Conservation (phyloP, 2,113 vertebrate species). For the Podarcis muralis region DNA sequence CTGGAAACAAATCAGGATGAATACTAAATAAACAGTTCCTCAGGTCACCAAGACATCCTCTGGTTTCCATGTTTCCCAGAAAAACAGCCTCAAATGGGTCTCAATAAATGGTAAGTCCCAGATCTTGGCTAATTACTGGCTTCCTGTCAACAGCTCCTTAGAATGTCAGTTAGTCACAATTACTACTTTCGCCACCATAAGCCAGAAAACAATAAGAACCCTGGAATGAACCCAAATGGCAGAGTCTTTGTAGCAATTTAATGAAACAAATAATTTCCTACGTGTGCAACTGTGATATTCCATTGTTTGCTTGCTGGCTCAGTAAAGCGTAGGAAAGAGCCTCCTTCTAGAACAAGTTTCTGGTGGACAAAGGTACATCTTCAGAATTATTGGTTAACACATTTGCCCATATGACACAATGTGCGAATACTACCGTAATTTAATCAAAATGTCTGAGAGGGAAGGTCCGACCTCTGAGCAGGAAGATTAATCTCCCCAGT, state of each 20-base stretch:
- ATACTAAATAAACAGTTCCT: no score
- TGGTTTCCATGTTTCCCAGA: neutral
- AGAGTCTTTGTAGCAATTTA: neutral
- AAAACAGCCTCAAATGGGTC: neutral
- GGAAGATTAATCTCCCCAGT: no score
- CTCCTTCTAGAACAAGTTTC: neutral
- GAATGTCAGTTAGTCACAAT: neutral
- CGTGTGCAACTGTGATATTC: neutral
- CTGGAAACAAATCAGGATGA: no score
- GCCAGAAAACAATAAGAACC: neutral
- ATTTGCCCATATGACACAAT: no score
- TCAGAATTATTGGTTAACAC: neutral
- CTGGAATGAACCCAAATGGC: neutral
- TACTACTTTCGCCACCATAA: neutral
- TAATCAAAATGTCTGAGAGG: no score
- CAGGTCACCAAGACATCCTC: neutral
- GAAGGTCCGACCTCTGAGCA: no score
- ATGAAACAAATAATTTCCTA: neutral
- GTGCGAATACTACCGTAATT: no score
- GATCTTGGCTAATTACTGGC: neutral
- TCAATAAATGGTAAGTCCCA: neutral
- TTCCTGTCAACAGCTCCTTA: neutral
- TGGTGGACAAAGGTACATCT: neutral
- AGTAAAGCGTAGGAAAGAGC: neutral
- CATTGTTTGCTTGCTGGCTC: neutral